Conservation (phyloP, 2,797 vertebrate genomes). For the Mallotus villosus region DNA sequence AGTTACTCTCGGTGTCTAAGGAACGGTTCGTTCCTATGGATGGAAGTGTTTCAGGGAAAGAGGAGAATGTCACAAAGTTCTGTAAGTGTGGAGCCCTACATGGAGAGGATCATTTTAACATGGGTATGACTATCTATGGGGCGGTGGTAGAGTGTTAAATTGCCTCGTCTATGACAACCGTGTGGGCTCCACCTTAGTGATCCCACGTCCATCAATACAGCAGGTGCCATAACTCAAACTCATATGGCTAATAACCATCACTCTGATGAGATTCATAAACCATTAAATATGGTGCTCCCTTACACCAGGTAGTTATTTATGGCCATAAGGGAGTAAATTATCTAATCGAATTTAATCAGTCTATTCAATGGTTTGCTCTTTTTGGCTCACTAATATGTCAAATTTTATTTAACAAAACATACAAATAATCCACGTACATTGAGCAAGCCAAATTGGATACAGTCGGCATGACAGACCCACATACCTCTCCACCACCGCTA, state of each 20-base stretch:
- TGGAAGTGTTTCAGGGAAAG: slow-evolving; percentile 25
- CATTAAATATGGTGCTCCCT: slow-evolving; percentile 73
- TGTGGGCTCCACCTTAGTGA: slow-evolving; percentile 50
- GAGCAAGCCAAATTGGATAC: not conserved
- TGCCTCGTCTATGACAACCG: slow-evolving; percentile 41
- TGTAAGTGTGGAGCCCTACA: not conserved
- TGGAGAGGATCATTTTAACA: not conserved
- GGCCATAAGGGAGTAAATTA: slow-evolving; percentile 61
- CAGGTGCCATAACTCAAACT: slow-evolving; percentile 53
- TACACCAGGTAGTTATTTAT: slow-evolving; percentile 69
- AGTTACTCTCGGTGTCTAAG: slow-evolving; percentile 48
- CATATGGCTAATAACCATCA: slow-evolving; percentile 70
- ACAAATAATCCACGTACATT: too few relatives aligned
- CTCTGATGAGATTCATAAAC: slow-evolving; percentile 75
- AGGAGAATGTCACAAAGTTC: slow-evolving; percentile 3
- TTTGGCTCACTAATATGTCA: slow-evolving; percentile 62
- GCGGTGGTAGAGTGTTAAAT: not conserved
- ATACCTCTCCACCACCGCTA: not conserved
- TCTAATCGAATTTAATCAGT: slow-evolving; percentile 65
- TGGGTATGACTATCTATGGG: not conserved
- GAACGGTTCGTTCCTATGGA: slow-evolving; percentile 28
- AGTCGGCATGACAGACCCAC: not conserved
- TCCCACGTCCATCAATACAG: slow-evolving; percentile 55
- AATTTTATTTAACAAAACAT: not conserved
- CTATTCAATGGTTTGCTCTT: slow-evolving; percentile 65